Evolutionary conservation across 2,888 invertebrate genomes (phyloP).

Genomic region (Epirrhoe alternata): DNA sequence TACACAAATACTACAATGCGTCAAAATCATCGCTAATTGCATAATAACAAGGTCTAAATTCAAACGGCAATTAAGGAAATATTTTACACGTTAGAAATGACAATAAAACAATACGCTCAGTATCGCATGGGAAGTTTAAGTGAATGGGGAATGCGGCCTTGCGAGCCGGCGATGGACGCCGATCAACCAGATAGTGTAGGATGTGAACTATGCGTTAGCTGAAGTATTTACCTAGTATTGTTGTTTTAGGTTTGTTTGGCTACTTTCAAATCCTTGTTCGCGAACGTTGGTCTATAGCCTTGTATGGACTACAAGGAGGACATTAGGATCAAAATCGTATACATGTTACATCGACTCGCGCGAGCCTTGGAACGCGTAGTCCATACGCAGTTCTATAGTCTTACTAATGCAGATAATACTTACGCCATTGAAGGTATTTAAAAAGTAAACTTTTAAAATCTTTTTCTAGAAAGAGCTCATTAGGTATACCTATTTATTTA

Average conservation of each 20-base stretch:
- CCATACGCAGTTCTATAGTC: no score
- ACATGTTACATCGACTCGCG: no score
- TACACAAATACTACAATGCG: conserved; percentile 31
- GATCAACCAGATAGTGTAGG: conserved; percentile 35
- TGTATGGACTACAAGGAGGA: no score
- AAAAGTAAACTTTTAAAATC: no score
- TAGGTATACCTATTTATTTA: no score
- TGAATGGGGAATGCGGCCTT: conserved; percentile 50
- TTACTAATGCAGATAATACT: no score
- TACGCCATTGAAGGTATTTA: no score
- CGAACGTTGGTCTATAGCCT: background rate
- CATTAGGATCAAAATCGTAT: no score
- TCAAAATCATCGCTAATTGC: conserved; percentile 12
- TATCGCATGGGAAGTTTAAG: conserved; percentile 50
- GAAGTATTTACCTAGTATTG: background rate
- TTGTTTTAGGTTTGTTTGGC: background rate
- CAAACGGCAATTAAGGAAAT: conserved; percentile 25
- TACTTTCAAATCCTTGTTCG: background rate
- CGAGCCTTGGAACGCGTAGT: no score
- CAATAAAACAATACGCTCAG: conserved; percentile 38
- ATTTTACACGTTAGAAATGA: conserved; percentile 25
- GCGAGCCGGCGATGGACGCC: conserved; percentile 44
- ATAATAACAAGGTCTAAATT: conserved; percentile 25
- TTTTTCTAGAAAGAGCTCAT: no score
- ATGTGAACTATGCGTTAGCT: conserved; percentile 22